Evolutionary conservation across 2,113 vertebrate species (phyloP).

Genomic region (Sphyrna mokarran): DNA sequence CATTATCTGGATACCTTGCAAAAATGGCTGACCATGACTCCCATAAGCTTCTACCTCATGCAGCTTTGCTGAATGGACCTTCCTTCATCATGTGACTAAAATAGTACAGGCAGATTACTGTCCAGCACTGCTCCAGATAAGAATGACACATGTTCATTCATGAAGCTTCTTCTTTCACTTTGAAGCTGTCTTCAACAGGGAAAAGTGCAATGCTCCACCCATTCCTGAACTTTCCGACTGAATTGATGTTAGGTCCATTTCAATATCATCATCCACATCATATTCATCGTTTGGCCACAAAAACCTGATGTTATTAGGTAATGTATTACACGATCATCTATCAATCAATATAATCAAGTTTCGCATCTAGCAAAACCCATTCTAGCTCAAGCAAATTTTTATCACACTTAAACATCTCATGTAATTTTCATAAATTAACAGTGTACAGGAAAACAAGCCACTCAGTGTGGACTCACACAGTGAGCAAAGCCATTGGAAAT

Average conservation of each 20-base stretch:
- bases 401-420: not conserved
- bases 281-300: not conserved
- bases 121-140: not conserved
- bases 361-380: not conserved
- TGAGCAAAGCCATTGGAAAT: not conserved
- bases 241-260: not conserved
- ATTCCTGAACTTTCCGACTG: not conserved
- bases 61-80: no score
- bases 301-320: not conserved
- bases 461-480: not conserved
- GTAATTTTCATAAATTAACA: not conserved
- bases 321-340: not conserved
- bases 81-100: no score
- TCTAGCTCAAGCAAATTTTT: not conserved
- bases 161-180: not conserved
- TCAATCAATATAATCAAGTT: not conserved
- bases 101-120: no score
- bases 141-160: not conserved
- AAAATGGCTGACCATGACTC: no score
- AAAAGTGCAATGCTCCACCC: not conserved
- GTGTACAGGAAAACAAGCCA: not conserved
- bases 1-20: no score
- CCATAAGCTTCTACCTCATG: no score
- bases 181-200: not conserved
- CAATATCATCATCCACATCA: not conserved